phyloP scores from a whole-genome alignment of 2,888 invertebrate genomes.

The Drosophila percnosoma region DNA sequence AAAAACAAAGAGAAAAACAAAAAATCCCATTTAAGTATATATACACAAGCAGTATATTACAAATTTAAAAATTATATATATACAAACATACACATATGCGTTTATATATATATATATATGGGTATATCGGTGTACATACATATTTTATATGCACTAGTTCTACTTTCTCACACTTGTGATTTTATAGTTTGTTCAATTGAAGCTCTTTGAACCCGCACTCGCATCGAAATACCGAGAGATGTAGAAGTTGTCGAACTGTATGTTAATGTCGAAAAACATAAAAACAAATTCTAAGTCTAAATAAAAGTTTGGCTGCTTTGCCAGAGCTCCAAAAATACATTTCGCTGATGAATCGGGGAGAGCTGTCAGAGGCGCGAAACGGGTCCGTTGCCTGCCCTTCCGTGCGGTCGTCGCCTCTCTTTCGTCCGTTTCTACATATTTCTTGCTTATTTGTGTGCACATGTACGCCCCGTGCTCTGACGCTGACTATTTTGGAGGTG shows the following conservation, averaged over 20 bases:
- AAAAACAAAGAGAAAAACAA: slow-evolving; percentile 8
- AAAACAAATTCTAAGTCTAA: slow-evolving; percentile 57
- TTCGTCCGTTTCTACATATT: slow-evolving; percentile 18
- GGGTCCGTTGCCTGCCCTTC: slow-evolving; percentile 39
- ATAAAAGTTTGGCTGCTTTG: slow-evolving; percentile 71
- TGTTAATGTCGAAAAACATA: slow-evolving; percentile 53
- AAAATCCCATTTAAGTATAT: slow-evolving; percentile 9
- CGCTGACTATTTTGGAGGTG: slow-evolving; percentile 56
- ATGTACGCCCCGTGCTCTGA: slow-evolving; percentile 29
- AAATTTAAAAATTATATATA: neutral
- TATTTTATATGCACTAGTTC: slow-evolving; percentile 19
- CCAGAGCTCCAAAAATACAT: slow-evolving; percentile 77
- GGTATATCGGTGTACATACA: neutral
- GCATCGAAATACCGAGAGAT: slow-evolving; percentile 14
- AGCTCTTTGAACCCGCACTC: slow-evolving; percentile 46
- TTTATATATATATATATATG: neutral
- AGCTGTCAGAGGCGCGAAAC: slow-evolving; percentile 50
- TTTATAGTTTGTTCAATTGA: slow-evolving; percentile 32
- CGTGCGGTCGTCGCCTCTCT: slow-evolving; percentile 6
- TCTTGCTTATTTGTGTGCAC: slow-evolving; percentile 8
- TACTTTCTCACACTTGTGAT: slow-evolving; percentile 34
- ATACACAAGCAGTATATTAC: slow-evolving; percentile 9
- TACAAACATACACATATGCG: neutral
- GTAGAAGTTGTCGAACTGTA: slow-evolving; percentile 60
- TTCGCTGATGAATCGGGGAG: slow-evolving; percentile 57